phyloP scores from a whole-genome alignment of 2,888 invertebrate species.

The Rhynchonema sp. region DNA sequence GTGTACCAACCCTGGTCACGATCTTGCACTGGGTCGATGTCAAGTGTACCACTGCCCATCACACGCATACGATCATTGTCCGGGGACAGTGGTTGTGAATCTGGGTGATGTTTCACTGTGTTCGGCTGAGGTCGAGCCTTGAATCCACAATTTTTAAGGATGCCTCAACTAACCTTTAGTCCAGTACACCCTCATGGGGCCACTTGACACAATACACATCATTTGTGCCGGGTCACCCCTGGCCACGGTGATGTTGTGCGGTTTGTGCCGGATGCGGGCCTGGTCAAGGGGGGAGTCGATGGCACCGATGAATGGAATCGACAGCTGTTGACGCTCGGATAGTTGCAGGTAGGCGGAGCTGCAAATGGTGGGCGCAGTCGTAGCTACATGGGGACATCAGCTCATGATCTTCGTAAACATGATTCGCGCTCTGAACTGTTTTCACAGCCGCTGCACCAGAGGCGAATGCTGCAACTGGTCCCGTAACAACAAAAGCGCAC shows the following conservation, averaged over 20 bases:
- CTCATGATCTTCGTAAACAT: too few relatives aligned
- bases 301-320: neutral
- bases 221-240: neutral
- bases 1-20: neutral
- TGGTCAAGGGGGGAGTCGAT: neutral
- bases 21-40: neutral
- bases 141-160: neutral
- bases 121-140: neutral
- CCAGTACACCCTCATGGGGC: neutral
- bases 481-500: too few relatives aligned
- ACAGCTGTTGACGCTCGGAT: neutral
- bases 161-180: neutral
- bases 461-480: too few relatives aligned
- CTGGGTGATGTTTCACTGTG: neutral
- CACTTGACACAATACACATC: neutral
- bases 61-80: neutral
- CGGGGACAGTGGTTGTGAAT: neutral
- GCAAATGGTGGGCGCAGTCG: too few relatives aligned
- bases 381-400: too few relatives aligned
- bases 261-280: neutral
- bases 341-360: neutral
- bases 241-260: neutral
- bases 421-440: too few relatives aligned
- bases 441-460: too few relatives aligned
- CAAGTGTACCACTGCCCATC: neutral